Conservation (phyloP, 1,140 invertebrate genomes). For the Tribolium castaneum region DNA sequence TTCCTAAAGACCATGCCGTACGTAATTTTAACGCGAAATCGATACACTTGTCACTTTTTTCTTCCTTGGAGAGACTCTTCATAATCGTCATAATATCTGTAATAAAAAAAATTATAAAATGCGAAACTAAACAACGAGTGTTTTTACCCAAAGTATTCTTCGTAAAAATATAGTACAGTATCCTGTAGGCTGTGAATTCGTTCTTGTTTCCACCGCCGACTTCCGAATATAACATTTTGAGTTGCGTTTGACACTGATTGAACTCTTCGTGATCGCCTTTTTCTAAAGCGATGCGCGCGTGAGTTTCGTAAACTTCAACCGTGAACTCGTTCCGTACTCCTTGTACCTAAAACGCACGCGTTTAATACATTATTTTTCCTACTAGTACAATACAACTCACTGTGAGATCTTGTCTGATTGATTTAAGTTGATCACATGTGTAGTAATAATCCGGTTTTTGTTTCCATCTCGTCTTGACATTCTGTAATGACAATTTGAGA, state of each 20-base stretch:
- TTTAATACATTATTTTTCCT: no score
- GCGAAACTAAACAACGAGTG: neutral
- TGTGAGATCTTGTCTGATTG: conserved; percentile 97
- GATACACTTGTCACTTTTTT: conserved; percentile 87
- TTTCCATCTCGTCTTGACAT: conserved; percentile 92
- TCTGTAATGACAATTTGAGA: conserved; percentile 84
- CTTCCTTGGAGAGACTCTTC: conserved; percentile 79
- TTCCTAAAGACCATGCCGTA: conserved; percentile 90
- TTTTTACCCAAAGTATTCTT: conserved; percentile 93
- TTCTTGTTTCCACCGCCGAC: conserved; percentile 78
- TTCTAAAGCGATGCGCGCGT: conserved; percentile 96
- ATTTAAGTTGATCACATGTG: conserved; percentile 98
- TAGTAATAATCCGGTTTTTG: conserved; percentile 93
- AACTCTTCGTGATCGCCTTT: conserved; percentile 98
- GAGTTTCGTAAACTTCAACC: conserved; percentile 97
- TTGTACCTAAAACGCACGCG: conserved; percentile 78
- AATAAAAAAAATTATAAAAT: conserved; percentile 59
- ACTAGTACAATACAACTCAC: conserved; percentile 69
- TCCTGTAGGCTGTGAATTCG: conserved; percentile 95
- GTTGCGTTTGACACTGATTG: conserved; percentile 98
- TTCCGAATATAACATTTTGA: conserved; percentile 91
- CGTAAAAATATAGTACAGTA: conserved; percentile 97
- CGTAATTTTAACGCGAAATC: conserved; percentile 87
- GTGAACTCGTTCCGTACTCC: conserved; percentile 94
- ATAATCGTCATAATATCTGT: conserved; percentile 93